Conservation (phyloP, 1,140 invertebrate genomes). For the Nymphalis io region DNA sequence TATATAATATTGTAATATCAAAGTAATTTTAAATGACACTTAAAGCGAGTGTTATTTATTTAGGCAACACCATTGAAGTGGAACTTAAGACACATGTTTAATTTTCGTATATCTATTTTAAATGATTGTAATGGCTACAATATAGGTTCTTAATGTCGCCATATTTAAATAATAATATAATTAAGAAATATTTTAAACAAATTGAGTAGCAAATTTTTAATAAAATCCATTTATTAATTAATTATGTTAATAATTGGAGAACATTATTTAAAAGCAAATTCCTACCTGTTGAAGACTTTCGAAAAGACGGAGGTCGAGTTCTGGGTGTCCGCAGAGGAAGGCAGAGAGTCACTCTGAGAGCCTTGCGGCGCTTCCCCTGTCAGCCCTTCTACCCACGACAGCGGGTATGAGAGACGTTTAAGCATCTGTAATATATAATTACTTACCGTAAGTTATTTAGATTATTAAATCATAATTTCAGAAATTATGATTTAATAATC, state of each 20-base stretch:
- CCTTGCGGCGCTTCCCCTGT: slow-evolving; percentile 82
- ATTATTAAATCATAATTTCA: too few species aligned
- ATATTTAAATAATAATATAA: too few species aligned
- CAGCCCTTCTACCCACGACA: slow-evolving; percentile 94
- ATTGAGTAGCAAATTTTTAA: too few species aligned
- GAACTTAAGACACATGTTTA: too few species aligned
- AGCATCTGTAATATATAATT: slow-evolving; percentile 85
- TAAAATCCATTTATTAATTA: too few species aligned
- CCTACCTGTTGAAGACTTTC: slow-evolving; percentile 94
- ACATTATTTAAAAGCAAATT: neutral
- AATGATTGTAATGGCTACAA: too few species aligned
- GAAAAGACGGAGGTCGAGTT: slow-evolving; percentile 89
- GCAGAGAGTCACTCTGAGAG: slow-evolving; percentile 35
- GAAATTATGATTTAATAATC: too few species aligned
- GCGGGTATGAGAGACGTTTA: slow-evolving; percentile 94
- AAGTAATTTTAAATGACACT: neutral
- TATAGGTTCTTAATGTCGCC: too few species aligned
- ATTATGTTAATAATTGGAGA: neutral
- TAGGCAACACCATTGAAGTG: neutral
- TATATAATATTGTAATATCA: slow-evolving; percentile 1
- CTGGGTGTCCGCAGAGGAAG: slow-evolving; percentile 51
- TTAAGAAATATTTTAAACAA: too few species aligned
- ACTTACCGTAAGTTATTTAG: neutral
- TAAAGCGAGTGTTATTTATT: neutral
- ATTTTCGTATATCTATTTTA: too few species aligned